Percentiles rank a stretch among this genome's conserved stretches.
These are phyloP conservation scores for Melanitta fusca DNA, from an alignment of 2,797 vertebrate species.

Conservation along the genomic window DNA sequence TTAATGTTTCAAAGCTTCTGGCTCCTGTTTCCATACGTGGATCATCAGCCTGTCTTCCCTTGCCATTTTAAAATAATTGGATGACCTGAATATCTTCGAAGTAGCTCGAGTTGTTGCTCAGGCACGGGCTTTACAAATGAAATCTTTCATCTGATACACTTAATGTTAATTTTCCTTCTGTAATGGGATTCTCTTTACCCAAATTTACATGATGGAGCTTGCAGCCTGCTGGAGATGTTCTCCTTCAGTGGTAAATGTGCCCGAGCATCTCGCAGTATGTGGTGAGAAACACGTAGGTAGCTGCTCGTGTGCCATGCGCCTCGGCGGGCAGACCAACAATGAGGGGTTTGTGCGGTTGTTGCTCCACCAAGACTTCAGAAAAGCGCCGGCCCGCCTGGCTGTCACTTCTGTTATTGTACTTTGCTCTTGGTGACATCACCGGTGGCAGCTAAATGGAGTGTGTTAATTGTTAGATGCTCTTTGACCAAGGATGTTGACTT, in stretches of 20 bases:
- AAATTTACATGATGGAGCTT: constrained; percentile 37
- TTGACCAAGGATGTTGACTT: constrained; percentile 42
- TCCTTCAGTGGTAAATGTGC: constrained; percentile 40
- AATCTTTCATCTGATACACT: constrained; percentile 49
- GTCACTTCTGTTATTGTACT: constrained; percentile 60
- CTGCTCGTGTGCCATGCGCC: constrained; percentile 11
- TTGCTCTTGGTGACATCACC: constrained; percentile 27
- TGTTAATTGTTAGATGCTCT: constrained; percentile 14
- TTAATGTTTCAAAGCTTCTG: constrained; percentile 63
- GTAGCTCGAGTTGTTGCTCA: not conserved
- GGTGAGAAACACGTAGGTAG: not conserved
- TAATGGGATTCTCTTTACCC: constrained; percentile 43
- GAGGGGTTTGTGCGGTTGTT: not conserved
- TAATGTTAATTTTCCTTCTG: constrained; percentile 15
- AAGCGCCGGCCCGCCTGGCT: not conserved
- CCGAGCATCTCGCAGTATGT: constrained; percentile 5
- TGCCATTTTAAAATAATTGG: constrained; percentile 50
- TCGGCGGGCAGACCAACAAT: not conserved
- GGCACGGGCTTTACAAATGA: not conserved
- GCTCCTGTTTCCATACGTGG: not conserved
- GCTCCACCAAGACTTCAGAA: not conserved
- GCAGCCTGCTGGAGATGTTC: constrained; percentile 8
- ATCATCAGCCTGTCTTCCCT: constrained; percentile 34
- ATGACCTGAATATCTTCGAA: constrained; percentile 34
- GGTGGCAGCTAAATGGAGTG: constrained; percentile 25